Evolutionary conservation across 2,888 invertebrate species (phyloP).

Genomic region (Eutolmus rufibarbis): DNA sequence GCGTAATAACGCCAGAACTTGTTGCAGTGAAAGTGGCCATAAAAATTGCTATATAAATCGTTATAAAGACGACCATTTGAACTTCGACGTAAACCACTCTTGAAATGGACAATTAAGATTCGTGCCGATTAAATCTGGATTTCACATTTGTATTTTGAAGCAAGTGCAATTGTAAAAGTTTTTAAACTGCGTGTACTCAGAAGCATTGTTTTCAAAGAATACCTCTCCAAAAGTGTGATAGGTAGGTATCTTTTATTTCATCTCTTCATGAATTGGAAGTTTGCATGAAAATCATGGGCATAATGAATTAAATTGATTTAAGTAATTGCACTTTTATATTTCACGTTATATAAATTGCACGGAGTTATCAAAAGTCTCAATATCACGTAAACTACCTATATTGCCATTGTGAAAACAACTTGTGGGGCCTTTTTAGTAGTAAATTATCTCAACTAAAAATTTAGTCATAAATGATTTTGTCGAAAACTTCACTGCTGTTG

Average conservation of each 20-base stretch:
- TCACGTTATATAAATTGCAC: too few species aligned
- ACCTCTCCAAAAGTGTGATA: background rate
- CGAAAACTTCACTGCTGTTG: too few species aligned
- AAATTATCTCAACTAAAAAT: too few species aligned
- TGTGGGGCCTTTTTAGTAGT: too few species aligned
- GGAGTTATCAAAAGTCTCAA: too few species aligned
- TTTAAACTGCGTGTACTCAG: background rate
- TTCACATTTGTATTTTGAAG: background rate
- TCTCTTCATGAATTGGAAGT: too few species aligned
- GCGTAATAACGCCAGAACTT: background rate
- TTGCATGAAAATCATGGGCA: too few species aligned
- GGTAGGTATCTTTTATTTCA: background rate
- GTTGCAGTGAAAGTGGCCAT: conserved; percentile 16
- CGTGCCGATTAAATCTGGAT: background rate
- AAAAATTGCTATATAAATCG: background rate
- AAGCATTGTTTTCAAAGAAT: background rate
- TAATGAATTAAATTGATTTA: too few species aligned
- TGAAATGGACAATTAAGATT: background rate
- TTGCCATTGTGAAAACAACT: too few species aligned
- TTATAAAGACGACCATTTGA: background rate
- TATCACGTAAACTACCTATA: too few species aligned
- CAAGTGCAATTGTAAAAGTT: background rate
- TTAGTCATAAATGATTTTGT: too few species aligned
- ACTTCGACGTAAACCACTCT: background rate
- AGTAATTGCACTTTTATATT: too few species aligned